These are phyloP conservation scores for Cyphomyrmex costatus DNA, from an alignment of 1,140 invertebrate genomes.

Conservation along the genomic window DNA sequence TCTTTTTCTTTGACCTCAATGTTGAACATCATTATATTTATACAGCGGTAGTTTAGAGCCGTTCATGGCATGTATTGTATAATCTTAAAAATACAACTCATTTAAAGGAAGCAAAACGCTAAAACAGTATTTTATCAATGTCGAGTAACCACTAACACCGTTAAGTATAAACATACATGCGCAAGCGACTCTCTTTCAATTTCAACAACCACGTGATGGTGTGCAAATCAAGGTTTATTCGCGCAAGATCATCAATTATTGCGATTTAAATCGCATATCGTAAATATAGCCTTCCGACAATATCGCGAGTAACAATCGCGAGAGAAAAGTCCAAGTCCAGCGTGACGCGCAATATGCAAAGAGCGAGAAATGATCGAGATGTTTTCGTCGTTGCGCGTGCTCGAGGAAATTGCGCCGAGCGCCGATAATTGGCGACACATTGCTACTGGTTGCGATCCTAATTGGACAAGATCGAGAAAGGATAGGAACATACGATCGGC, in stretches of 20 bases:
- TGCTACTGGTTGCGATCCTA: constrained; percentile 72
- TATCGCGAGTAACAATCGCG: constrained; percentile 9
- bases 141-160: background rate
- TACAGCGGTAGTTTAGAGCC: constrained; percentile 3
- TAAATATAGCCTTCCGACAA: background rate
- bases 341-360: constrained; percentile 15
- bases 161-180: background rate
- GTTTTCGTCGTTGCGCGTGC: constrained; percentile 29
- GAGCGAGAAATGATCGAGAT: background rate
- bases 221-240: background rate
- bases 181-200: background rate
- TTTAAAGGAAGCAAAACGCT: constrained; percentile 30
- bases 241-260: constrained; percentile 20
- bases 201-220: background rate
- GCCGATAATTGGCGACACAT: constrained; percentile 19
- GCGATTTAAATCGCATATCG: background rate
- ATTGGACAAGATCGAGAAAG: constrained; percentile 82
- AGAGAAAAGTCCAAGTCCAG: constrained; percentile 8
- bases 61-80: background rate
- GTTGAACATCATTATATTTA: constrained; percentile 29
- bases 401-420: constrained; percentile 2
- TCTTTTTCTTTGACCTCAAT: background rate
- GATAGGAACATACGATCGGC: constrained; percentile 72
- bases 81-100: constrained; percentile 34
- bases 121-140: background rate